phyloP scores from a whole-genome alignment of 2,888 invertebrate species.

The Euclidia mi region DNA sequence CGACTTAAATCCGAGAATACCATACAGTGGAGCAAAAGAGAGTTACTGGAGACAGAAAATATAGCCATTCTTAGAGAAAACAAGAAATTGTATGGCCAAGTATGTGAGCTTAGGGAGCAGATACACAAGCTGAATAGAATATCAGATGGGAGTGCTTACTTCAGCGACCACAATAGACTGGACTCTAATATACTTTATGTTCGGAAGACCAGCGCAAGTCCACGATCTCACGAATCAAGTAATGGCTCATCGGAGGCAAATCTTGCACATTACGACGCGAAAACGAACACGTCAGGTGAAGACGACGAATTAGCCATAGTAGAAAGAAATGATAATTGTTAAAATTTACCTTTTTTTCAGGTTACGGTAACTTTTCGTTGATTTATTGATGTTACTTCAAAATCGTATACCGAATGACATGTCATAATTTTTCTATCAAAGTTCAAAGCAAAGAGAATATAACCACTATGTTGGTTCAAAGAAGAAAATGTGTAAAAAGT shows the following conservation, averaged over 20 bases:
- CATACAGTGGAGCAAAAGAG: conserved; percentile 97
- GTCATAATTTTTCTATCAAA: no score
- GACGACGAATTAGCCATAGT: conserved; percentile 85
- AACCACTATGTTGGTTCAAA: no score
- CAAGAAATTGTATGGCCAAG: conserved; percentile 92
- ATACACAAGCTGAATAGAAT: conserved; percentile 85
- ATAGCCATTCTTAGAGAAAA: conserved; percentile 96
- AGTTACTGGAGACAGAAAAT: conserved; percentile 97
- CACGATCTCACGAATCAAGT: conserved; percentile 83
- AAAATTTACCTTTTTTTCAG: conserved; percentile 39
- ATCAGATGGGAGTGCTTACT: conserved; percentile 81
- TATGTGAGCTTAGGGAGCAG: conserved; percentile 84
- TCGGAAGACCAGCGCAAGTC: conserved; percentile 80
- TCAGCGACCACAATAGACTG: conserved; percentile 65
- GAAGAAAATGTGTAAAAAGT: no score
- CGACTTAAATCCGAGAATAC: conserved; percentile 97
- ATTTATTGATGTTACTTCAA: neutral
- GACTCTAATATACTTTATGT: conserved; percentile 82
- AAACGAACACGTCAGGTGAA: conserved; percentile 84
- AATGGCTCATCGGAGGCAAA: conserved; percentile 85
- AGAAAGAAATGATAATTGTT: conserved; percentile 70
- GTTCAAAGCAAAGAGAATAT: no score
- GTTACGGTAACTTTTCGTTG: conserved; percentile 7
- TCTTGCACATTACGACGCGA: conserved; percentile 75
- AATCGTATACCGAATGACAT: neutral